Base-by-base conservation (phyloP, 2,888 invertebrate genomes). In the Pimpla rufipes region DNA sequence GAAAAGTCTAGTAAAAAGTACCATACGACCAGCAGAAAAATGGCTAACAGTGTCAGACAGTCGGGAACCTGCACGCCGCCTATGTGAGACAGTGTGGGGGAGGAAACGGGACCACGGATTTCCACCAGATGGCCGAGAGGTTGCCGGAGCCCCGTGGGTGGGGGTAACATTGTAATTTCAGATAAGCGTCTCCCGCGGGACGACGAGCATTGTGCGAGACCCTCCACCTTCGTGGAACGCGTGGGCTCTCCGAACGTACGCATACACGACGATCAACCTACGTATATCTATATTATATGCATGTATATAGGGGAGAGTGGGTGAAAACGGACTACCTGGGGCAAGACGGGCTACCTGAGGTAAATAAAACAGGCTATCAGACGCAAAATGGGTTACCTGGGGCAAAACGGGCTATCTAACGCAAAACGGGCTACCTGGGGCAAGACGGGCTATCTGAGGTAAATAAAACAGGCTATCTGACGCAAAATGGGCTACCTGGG, bases 81-180 rank as follows among this genome's bases (percentile, higher is more conserved):
- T 52, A 13, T 6, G 29, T 5, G 70, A 70, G 55, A 57, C 21
- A 37, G 73, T 47, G 11, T 37, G 47, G 3, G 29, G 29, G n/a
- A n/a, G 5, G 47, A 73, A 47, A 71, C 18, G 35, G 55, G 55
- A 75, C 83, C 83, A 83, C 78, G 87, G 86, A 87, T 88, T 88
- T 88, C 85, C 86, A 89, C 88, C 89, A 87, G 89, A 87, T 89
- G 89, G 87, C 85, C 86, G 83, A 84, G 83, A 84, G 84, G 70
- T 81, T 81, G 80, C 47, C 67, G 35, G 37, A 21, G 59, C 40
- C 73, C 52, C 45, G 40, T 79, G 74, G 76, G 76, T 75, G 88
- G 90, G 91, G 90, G 91, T 92, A 91, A 93, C 92, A 92, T 92
- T 92, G 92, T 92, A 92, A 93, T 93, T 93, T 93, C 90, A 92